Conservation (phyloP, 2,888 invertebrate species). For the Drosophila maculinotata region DNA sequence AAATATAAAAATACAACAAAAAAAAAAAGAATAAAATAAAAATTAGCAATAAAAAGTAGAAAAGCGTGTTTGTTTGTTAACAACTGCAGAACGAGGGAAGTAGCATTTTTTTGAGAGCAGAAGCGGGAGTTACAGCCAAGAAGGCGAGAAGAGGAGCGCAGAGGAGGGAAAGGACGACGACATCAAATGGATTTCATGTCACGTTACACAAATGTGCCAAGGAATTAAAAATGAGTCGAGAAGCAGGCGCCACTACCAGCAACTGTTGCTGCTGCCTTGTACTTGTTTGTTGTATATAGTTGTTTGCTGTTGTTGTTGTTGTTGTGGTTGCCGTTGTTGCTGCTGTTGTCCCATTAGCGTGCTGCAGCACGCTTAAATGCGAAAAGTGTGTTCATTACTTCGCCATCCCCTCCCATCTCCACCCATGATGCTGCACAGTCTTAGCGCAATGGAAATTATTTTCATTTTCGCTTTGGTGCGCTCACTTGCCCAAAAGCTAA, state of each 20-base stretch:
- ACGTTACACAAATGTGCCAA: conserved; percentile 80
- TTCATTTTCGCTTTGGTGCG: conserved; percentile 77
- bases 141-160: neutral
- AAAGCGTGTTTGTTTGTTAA: conserved; percentile 81
- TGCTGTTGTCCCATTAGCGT: conserved; percentile 77
- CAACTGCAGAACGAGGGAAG: conserved; percentile 61
- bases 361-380: conserved; percentile 76
- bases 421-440: conserved; percentile 30
- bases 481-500: conserved; percentile 78
- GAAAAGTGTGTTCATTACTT: conserved; percentile 80
- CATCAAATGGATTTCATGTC: conserved; percentile 81
- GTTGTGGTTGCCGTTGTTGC: conserved; percentile 26
- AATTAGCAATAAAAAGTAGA: conserved; percentile 82
- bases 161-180: conserved; percentile 41
- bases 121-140: neutral
- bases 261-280: conserved; percentile 69
- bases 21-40: conserved; percentile 65
- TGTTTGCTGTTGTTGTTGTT: conserved; percentile 27
- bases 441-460: conserved; percentile 74
- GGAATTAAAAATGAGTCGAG: conserved; percentile 79
- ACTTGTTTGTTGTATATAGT: conserved; percentile 39
- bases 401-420: conserved; percentile 5
- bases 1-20: conserved; percentile 36
- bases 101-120: conserved; percentile 17
- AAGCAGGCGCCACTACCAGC: conserved; percentile 64